These are phyloP conservation scores for Neosalanx taihuensis DNA, from an alignment of 2,797 vertebrate genomes.

Conservation along the genomic window DNA sequence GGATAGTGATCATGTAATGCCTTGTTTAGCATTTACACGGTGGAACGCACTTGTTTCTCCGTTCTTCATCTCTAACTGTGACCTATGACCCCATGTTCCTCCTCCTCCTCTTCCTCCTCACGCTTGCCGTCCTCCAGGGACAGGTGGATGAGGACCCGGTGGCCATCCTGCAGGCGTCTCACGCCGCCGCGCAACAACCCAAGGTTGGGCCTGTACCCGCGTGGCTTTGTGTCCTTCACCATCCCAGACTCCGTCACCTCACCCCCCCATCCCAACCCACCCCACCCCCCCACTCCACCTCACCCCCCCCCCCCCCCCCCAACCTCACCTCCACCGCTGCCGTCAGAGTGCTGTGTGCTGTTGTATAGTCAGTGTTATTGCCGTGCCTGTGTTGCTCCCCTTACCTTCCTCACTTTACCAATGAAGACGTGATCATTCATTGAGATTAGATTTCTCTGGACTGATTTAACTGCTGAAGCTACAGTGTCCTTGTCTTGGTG, in stretches of 20 bases:
- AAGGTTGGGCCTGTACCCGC: slow-evolving; percentile 73
- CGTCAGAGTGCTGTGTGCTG: slow-evolving; percentile 35
- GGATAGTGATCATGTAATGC: not conserved
- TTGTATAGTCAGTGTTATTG: slow-evolving; percentile 21
- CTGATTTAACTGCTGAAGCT: not conserved
- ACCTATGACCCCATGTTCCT: slow-evolving; percentile 56
- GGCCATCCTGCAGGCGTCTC: slow-evolving; percentile 70
- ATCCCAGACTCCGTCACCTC: slow-evolving; percentile 6
- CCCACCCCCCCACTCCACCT: slow-evolving; percentile 4
- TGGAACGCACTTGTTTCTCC: slow-evolving; percentile 11
- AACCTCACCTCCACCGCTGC: slow-evolving; percentile 7
- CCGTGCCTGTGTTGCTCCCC: slow-evolving; percentile 33
- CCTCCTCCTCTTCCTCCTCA: slow-evolving; percentile 46
- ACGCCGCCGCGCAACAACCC: slow-evolving; percentile 65
- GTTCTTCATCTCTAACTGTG: slow-evolving; percentile 59
- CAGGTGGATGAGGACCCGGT: slow-evolving; percentile 76
- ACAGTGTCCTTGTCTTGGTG: not conserved
- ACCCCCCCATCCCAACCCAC: not conserved
- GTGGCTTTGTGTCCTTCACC: slow-evolving; percentile 52
- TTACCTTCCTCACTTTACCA: slow-evolving; percentile 13
- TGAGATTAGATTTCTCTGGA: not conserved
- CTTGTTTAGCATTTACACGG: not conserved
- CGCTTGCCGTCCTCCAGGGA: slow-evolving; percentile 70
- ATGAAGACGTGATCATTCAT: not conserved
- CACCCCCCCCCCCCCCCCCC: not conserved